phyloP scores from a whole-genome alignment of 2,113 vertebrate genomes.

The Diadophis punctatus region DNA sequence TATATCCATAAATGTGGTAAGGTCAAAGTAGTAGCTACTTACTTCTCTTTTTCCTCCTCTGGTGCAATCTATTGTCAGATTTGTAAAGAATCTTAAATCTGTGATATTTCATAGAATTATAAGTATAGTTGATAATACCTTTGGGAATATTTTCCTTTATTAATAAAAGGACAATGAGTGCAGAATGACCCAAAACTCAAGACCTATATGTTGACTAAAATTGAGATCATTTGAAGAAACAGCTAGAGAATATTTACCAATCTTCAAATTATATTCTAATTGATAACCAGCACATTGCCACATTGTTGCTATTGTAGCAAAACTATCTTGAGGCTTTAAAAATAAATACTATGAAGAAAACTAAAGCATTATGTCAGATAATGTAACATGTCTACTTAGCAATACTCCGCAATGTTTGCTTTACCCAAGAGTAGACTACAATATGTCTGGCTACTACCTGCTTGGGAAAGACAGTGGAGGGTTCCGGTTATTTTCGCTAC shows the following conservation, averaged over 20 bases:
- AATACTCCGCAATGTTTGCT: background rate
- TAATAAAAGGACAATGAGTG: background rate
- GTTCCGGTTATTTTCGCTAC: too few relatives aligned
- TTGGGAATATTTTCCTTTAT: background rate
- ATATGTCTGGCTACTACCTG: slow-evolving; percentile 15
- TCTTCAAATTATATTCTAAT: background rate
- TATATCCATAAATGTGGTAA: background rate
- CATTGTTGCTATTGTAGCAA: background rate
- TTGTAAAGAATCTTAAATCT: background rate
- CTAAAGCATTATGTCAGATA: background rate
- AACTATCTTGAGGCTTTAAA: background rate
- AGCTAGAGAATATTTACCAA: background rate
- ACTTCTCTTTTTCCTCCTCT: background rate
- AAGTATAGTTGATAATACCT: background rate
- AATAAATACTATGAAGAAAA: background rate
- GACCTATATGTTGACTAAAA: too few relatives aligned
- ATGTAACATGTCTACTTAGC: slow-evolving; percentile 3
- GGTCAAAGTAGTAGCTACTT: background rate
- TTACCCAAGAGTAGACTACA: slow-evolving; percentile 6
- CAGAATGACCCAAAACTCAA: background rate
- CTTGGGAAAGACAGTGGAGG: background rate
- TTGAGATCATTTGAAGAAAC: background rate
- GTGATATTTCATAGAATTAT: background rate
- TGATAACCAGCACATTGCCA: background rate
- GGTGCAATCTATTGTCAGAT: background rate